Percentiles rank a stretch among this genome's conserved stretches.
These are phyloP conservation scores for Nyctalus aviator DNA, from an alignment of 2,797 vertebrate genomes.

Conservation along the genomic window DNA sequence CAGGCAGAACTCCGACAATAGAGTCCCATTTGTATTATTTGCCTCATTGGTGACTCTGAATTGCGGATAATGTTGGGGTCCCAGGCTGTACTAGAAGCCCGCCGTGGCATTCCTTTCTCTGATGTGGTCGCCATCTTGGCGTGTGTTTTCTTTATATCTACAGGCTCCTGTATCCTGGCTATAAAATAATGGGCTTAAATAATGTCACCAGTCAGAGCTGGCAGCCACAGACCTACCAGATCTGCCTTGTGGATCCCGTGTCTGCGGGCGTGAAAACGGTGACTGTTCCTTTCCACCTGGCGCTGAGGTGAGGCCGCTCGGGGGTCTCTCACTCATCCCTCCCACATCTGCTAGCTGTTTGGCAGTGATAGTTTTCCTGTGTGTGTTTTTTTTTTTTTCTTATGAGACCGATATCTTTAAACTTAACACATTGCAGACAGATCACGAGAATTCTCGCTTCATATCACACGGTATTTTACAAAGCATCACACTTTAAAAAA, in stretches of 20 bases:
- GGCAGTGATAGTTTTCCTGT: neutral
- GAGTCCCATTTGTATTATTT: neutral
- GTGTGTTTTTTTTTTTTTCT: neutral
- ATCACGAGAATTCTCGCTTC: too few relatives aligned
- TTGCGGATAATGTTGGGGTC: fast-evolving
- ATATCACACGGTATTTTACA: too few relatives aligned
- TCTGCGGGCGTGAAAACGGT: slow-evolving; percentile 93
- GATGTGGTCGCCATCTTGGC: neutral
- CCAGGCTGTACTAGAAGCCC: neutral
- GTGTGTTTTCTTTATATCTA: slow-evolving; percentile 20
- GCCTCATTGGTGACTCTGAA: neutral
- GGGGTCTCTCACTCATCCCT: neutral
- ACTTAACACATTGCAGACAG: neutral
- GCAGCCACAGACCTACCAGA: slow-evolving; percentile 97
- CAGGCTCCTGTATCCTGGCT: slow-evolving; percentile 96
- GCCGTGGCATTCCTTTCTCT: neutral
- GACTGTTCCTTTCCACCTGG: slow-evolving; percentile 96
- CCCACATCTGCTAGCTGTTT: neutral
- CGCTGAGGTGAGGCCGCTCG: slow-evolving; percentile 91
- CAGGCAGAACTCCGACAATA: neutral
- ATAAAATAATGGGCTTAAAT: slow-evolving; percentile 98
- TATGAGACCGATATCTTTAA: neutral
- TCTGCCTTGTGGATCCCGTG: slow-evolving; percentile 95
- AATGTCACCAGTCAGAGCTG: slow-evolving; percentile 97
- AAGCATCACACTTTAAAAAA: too few relatives aligned